These are phyloP conservation scores for Caenorhabditis remanei DNA, from an alignment of 1,140 invertebrate species.

Conservation along the genomic window DNA sequence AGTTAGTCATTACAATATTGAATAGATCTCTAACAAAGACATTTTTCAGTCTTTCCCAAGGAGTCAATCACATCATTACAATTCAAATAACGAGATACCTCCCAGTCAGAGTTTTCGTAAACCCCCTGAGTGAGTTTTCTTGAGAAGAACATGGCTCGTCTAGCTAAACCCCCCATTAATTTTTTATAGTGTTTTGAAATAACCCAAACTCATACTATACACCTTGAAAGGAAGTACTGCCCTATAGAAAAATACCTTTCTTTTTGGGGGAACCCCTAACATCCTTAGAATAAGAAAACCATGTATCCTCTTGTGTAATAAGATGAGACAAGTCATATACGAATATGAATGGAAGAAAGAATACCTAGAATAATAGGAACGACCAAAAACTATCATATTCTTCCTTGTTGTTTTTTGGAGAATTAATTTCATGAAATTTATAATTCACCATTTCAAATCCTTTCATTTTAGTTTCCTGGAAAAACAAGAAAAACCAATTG, in stretches of 20 bases:
- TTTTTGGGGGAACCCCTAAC: too few relatives aligned
- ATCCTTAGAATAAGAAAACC: too few relatives aligned
- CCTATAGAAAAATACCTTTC: too few relatives aligned
- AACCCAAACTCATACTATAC: not conserved
- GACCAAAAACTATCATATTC: too few relatives aligned
- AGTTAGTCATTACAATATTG: not conserved
- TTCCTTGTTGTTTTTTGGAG: too few relatives aligned
- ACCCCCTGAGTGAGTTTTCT: slow-evolving; percentile 5
- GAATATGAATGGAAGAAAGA: too few relatives aligned
- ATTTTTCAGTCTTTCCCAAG: not conserved
- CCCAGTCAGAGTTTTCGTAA: not conserved
- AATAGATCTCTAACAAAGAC: not conserved
- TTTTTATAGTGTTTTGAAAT: not conserved
- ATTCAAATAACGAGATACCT: slow-evolving; percentile 13
- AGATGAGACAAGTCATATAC: too few relatives aligned
- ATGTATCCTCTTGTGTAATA: too few relatives aligned
- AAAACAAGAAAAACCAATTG: not conserved
- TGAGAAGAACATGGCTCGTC: not conserved
- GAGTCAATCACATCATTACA: not conserved
- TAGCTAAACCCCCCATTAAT: not conserved
- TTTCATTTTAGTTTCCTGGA: not conserved
- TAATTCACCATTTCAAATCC: not conserved
- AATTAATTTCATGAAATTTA: too few relatives aligned
- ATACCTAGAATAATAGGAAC: too few relatives aligned
- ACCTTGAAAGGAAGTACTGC: too few relatives aligned